Conservation (phyloP, 1,140 invertebrate genomes). For the Meloidogyne floridensis region DNA sequence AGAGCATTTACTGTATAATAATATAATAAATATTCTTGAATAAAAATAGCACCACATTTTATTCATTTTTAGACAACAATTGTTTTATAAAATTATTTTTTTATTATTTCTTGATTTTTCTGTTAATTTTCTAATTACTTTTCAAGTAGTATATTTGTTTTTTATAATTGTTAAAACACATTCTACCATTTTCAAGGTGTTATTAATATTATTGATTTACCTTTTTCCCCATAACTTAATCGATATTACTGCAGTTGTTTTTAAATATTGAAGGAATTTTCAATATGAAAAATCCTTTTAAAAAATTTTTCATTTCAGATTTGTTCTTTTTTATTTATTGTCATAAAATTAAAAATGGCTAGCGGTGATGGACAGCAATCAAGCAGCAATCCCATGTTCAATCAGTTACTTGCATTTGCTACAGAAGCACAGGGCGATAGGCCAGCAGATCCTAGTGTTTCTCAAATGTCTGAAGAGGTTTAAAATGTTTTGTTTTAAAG, state of each 20-base stretch:
- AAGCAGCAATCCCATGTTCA: constrained; percentile 6
- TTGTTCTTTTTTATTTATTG: too few relatives aligned
- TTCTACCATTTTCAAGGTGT: neutral
- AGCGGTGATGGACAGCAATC: neutral
- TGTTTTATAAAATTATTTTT: too few relatives aligned
- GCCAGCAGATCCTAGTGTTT: constrained; percentile 6
- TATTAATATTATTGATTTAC: neutral
- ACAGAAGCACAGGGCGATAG: constrained; percentile 19
- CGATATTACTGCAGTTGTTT: neutral
- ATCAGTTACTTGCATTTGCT: constrained; percentile 23
- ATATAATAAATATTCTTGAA: too few relatives aligned
- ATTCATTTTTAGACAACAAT: too few relatives aligned
- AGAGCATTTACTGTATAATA: too few relatives aligned
- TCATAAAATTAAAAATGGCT: neutral
- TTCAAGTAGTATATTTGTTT: too few relatives aligned
- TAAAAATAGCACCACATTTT: too few relatives aligned
- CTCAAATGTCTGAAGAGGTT: constrained; percentile 21
- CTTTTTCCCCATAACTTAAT: neutral
- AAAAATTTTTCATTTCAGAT: neutral
- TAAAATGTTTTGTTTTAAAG: neutral
- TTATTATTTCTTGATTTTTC: too few relatives aligned
- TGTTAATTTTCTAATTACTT: too few relatives aligned
- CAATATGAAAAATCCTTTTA: neutral
- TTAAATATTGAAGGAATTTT: neutral
- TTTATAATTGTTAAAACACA: neutral